A percentile compares a stretch with the other conserved stretches of the same genome.
phyloP scores from a whole-genome alignment of 2,113 vertebrate species.

The Zeus faber region DNA sequence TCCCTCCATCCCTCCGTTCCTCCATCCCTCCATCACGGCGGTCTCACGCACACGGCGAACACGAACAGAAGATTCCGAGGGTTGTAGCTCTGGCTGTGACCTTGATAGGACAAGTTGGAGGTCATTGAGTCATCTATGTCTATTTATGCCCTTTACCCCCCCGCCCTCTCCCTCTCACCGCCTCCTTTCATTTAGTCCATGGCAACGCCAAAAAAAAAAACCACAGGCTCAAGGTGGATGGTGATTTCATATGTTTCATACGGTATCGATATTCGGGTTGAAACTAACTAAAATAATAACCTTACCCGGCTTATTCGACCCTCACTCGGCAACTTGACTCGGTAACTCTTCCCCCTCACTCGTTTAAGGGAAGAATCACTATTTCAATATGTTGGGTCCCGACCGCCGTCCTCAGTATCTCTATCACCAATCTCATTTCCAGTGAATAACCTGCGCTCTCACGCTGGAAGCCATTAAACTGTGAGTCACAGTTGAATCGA shows the following conservation, averaged over 20 bases:
- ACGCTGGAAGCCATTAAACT: conserved; percentile 31
- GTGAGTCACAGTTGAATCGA: conserved; percentile 61
- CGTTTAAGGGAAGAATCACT: too few species aligned
- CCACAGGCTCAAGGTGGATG: too few species aligned
- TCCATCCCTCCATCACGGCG: conserved; percentile 39
- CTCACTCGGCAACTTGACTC: too few species aligned
- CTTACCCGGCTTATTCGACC: too few species aligned
- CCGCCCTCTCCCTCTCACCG: conserved; percentile 8
- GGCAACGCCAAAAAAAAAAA: too few species aligned
- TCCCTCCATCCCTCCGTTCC: conserved; percentile 48
- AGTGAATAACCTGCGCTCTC: conserved; percentile 38
- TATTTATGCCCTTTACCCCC: too few species aligned
- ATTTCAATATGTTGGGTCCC: too few species aligned
- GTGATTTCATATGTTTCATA: too few species aligned
- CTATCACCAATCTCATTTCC: conserved; percentile 41
- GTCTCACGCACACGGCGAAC: too few species aligned
- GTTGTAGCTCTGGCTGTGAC: conserved; percentile 49
- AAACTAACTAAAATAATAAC: too few species aligned
- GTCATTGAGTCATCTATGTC: conserved; percentile 36
- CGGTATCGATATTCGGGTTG: too few species aligned
- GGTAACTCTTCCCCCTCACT: neutral
- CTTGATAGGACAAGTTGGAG: conserved; percentile 44
- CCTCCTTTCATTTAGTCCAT: neutral
- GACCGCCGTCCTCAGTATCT: conserved; percentile 29
- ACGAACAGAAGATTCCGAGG: conserved; percentile 55